These are phyloP conservation scores for Apis dorsata DNA, from an alignment of 1,140 invertebrate species.

Conservation along the genomic window DNA sequence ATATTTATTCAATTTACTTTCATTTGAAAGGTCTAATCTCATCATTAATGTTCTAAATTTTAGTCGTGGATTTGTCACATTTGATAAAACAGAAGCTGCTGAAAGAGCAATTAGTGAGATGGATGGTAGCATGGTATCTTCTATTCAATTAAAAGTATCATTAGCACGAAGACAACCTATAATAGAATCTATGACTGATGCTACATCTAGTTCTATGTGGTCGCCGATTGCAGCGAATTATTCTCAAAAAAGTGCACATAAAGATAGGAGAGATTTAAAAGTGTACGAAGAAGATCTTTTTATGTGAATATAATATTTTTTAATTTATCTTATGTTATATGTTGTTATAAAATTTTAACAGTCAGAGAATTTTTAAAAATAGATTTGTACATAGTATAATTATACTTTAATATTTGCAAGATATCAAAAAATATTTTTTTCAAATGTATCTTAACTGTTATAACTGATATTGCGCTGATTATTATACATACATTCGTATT, in stretches of 20 bases:
- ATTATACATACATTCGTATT: constrained; percentile 9
- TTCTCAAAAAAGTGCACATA: constrained; percentile 89
- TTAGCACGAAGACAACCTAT: constrained; percentile 90
- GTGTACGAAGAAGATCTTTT: constrained; percentile 86
- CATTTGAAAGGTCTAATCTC: not conserved
- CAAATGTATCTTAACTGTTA: not conserved
- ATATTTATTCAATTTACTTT: not conserved
- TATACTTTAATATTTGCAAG: not conserved
- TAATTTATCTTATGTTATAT: not conserved
- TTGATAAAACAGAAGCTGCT: constrained; percentile 93
- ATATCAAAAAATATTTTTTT: constrained; percentile 35
- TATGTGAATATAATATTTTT: constrained; percentile 53
- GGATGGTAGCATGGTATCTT: constrained; percentile 89
- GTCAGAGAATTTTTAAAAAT: constrained; percentile 9
- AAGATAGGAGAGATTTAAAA: constrained; percentile 86
- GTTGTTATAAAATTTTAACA: constrained; percentile 18
- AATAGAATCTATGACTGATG: constrained; percentile 89
- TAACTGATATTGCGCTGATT: not conserved
- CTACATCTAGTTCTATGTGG: constrained; percentile 89
- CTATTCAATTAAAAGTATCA: constrained; percentile 89
- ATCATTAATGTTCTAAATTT: constrained; percentile 62
- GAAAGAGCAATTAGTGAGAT: constrained; percentile 93
- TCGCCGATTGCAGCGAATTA: constrained; percentile 89
- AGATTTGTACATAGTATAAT: constrained; percentile 25
- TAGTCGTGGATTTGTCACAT: constrained; percentile 95